A percentile compares a stretch with the other conserved stretches of the same genome.
Conservation (phyloP, 2,888 invertebrate species). For the Chironomus tentans region DNA sequence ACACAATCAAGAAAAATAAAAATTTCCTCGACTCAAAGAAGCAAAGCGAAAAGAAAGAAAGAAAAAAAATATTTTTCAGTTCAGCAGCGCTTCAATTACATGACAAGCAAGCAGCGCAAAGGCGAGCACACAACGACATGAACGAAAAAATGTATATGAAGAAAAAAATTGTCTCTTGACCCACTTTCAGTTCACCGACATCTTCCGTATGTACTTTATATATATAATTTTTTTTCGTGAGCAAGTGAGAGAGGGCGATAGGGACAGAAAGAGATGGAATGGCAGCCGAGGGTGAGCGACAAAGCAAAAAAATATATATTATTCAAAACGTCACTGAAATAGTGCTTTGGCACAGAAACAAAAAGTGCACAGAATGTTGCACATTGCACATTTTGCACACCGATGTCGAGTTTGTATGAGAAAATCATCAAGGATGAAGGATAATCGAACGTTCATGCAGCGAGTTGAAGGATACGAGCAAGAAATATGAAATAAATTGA, state of each 20-base stretch:
- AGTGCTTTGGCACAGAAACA: too few species aligned
- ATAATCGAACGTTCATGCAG: too few species aligned
- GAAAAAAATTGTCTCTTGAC: slow-evolving; percentile 20
- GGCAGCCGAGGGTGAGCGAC: too few species aligned
- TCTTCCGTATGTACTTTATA: not conserved
- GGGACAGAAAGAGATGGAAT: not conserved
- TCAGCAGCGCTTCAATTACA: slow-evolving; percentile 8
- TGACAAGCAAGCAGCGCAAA: slow-evolving; percentile 4
- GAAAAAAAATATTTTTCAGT: not conserved
- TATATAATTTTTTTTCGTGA: not conserved
- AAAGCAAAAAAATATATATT: not conserved
- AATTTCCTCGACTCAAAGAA: too few species aligned
- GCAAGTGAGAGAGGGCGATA: not conserved
- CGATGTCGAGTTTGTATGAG: too few species aligned
- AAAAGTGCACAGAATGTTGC: too few species aligned
- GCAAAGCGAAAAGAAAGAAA: not conserved
- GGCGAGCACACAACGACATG: slow-evolving; percentile 3
- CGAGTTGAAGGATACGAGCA: too few species aligned
- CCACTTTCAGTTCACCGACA: slow-evolving; percentile 21
- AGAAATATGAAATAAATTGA: too few species aligned
- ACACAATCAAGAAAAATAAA: not conserved
- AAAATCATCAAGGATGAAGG: too few species aligned
- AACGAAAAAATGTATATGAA: too few species aligned
- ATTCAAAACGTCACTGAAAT: too few species aligned
- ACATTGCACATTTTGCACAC: too few species aligned